phyloP scores from a whole-genome alignment of 2,888 invertebrate species.

The Mylabris sibirica region DNA sequence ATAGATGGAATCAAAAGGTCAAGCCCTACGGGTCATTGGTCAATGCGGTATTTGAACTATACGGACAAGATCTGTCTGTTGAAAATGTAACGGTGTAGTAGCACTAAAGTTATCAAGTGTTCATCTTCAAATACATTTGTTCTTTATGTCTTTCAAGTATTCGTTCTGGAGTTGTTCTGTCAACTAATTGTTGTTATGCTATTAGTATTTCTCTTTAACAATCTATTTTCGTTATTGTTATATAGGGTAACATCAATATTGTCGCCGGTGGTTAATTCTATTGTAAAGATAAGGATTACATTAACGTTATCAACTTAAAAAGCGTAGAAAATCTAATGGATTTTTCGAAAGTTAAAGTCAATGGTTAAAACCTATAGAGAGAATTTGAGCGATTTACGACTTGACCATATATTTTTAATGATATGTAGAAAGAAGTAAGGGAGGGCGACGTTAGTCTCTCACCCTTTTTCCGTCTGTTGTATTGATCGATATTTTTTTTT shows the following conservation, averaged over 20 bases:
- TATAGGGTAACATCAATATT: not conserved
- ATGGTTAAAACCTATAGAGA: not conserved
- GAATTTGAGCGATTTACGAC: not conserved
- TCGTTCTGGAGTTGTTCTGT: not conserved
- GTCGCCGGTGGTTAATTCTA: not conserved
- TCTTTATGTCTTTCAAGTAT: not conserved
- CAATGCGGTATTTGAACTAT: slow-evolving; percentile 56
- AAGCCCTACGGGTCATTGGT: slow-evolving; percentile 48
- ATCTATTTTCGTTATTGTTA: not conserved
- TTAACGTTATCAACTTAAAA: not conserved
- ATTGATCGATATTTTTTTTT: not conserved
- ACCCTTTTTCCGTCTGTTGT: not conserved
- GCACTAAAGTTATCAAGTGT: not conserved
- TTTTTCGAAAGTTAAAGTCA: not conserved
- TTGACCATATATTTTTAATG: not conserved
- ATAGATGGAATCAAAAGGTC: slow-evolving; percentile 8
- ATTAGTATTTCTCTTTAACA: not conserved
- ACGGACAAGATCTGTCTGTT: slow-evolving; percentile 34
- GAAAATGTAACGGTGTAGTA: not conserved
- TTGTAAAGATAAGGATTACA: slow-evolving; percentile 8
- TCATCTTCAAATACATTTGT: not conserved
- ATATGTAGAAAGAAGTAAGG: not conserved
- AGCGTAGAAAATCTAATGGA: slow-evolving; percentile 6
- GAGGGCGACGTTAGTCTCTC: not conserved
- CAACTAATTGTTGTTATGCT: not conserved